Conservation (phyloP, 2,113 vertebrate genomes). For the Carassius gibelio region DNA sequence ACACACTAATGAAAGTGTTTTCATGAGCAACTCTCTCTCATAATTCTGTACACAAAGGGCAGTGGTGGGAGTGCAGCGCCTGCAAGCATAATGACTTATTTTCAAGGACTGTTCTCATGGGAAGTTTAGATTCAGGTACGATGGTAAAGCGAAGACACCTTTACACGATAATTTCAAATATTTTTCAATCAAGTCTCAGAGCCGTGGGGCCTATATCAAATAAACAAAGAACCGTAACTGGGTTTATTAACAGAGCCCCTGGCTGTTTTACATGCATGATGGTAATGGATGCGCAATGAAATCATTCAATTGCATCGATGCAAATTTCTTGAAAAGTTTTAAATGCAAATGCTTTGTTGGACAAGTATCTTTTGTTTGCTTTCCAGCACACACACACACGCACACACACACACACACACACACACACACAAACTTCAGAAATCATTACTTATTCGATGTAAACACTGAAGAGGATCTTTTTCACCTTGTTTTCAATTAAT, state of each 20-base stretch:
- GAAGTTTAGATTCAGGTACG: conserved; percentile 36
- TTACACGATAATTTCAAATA: conserved; percentile 9
- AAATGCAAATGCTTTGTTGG: neutral
- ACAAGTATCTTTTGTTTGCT: neutral
- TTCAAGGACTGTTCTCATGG: conserved; percentile 27
- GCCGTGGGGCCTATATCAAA: conserved; percentile 6
- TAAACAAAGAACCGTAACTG: conserved; percentile 10
- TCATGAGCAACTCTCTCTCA: conserved; percentile 41
- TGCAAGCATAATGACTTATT: conserved; percentile 47
- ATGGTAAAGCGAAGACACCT: conserved; percentile 22
- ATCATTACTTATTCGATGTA: neutral
- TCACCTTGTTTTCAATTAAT: no score
- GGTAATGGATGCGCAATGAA: conserved; percentile 11
- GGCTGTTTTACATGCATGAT: conserved; percentile 8
- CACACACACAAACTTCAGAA: no score
- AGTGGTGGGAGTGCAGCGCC: conserved; percentile 14
- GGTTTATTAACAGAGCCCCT: conserved; percentile 28
- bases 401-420: no score
- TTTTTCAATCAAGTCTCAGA: neutral
- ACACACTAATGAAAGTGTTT: conserved; percentile 56
- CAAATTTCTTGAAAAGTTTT: neutral
- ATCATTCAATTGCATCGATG: conserved; percentile 2
- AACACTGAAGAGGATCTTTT: neutral
- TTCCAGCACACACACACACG: neutral
- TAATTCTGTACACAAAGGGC: conserved; percentile 43